phyloP scores from a whole-genome alignment of 2,888 invertebrate species.

The Brachypalpus laphriformis region DNA sequence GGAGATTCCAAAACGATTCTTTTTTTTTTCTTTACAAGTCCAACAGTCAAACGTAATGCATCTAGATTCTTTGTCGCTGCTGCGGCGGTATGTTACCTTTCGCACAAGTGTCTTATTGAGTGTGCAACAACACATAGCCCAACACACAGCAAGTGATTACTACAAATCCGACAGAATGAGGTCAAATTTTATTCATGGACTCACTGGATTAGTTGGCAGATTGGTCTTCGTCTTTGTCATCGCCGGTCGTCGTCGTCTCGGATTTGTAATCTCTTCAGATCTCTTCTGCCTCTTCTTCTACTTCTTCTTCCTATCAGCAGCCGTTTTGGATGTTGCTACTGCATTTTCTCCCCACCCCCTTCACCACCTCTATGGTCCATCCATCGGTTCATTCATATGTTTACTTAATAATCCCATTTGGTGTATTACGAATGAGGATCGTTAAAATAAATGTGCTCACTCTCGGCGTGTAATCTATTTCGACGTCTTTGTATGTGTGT shows the following conservation, averaged over 20 bases:
- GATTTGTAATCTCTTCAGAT: constrained; percentile 47
- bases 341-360: background rate
- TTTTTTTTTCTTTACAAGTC: background rate
- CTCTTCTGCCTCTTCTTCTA: constrained; percentile 17
- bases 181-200: constrained; percentile 72
- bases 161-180: constrained; percentile 72
- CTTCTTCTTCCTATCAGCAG: constrained; percentile 41
- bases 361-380: background rate
- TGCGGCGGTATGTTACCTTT: constrained; percentile 16
- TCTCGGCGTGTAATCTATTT: constrained; percentile 69
- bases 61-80: constrained; percentile 29
- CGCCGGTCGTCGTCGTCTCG: constrained; percentile 21
- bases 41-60: constrained; percentile 15
- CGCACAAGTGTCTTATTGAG: constrained; percentile 40
- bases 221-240: constrained; percentile 37
- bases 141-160: constrained; percentile 61
- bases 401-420: constrained; percentile 73
- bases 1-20: background rate
- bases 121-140: constrained; percentile 35
- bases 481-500: constrained; percentile 14
- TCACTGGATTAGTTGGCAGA: constrained; percentile 59
- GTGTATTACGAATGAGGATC: constrained; percentile 71
- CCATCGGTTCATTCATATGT: constrained; percentile 36
- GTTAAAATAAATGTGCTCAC: constrained; percentile 74
- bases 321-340: constrained; percentile 24